These are phyloP conservation scores for human DNA, from an alignment of 2,113 vertebrate genomes.

Conservation along the genomic window GRCh38 chr9:106049001-106049500, in stretches of 20 bases:
- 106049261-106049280: not conserved
- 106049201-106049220: not conserved
- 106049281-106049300: conserved; percentile 2
- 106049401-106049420: not conserved
- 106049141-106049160: not conserved
- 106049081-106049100: not conserved
- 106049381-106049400: not conserved
- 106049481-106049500: not conserved
- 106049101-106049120: not conserved
- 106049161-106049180: not conserved
- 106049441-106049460: not conserved
- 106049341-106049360: not conserved
- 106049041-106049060: not conserved
- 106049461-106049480: not conserved
- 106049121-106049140: not conserved
- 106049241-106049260: not conserved
- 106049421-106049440: not conserved
- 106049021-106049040: not conserved
- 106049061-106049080: not conserved
- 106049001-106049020: not conserved
- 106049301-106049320: not conserved
- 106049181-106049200: not conserved
- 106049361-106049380: not conserved
- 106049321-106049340: not conserved
- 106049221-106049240: not conserved